Base-by-base conservation (phyloP, 2,113 vertebrate species). In the Stigmatopora nigra region DNA sequence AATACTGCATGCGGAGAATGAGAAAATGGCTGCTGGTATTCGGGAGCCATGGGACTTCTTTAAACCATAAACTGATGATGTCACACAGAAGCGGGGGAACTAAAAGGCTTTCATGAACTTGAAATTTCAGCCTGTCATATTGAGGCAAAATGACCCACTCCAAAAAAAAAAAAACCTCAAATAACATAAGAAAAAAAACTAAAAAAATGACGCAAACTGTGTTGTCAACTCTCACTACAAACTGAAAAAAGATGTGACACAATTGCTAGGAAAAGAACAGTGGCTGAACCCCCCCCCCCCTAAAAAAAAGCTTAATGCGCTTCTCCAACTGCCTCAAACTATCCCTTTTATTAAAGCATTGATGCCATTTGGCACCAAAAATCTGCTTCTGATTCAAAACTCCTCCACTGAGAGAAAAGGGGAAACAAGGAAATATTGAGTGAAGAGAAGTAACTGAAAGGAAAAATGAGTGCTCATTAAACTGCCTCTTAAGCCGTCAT, bases 1-100 rank as follows among this genome's bases (percentile, higher is more conserved):
- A 78, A 83, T 74, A 76, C 82, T 71, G n/a, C 64, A 68, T 85
- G 38, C 44, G 38, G 12, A 61, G 89, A 89, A 90, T 91, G 89
- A 88, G 84, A 90, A 91, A 83, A 76, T 64, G 80, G 69, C 69
- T 55, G 53, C 2, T n/a, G n/a, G 15, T 56, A 31, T 2, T 14
- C 13, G 12, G 31, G 13, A 15, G 14, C 53, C 14, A 22, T 7
- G 53, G 14, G 12, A 56, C 53, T 31, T 56, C 25, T 7, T 56
- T 31, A 11, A 6, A 41, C 38, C 13, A 16, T 31, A 16, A 14
- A 56, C 25, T 25, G 22, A 14, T 56, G 19, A 25, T 20, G 13
- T 25, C 51, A 53, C 51, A 20, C 19, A 22, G 10, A 1, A 22
- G 51, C 19, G 7, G 49, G 22, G 51, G 19, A 10, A 3, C 9